Evolutionary conservation across 2,113 vertebrate genomes (phyloP).

Genomic region (Poicephalus gulielmi): DNA sequence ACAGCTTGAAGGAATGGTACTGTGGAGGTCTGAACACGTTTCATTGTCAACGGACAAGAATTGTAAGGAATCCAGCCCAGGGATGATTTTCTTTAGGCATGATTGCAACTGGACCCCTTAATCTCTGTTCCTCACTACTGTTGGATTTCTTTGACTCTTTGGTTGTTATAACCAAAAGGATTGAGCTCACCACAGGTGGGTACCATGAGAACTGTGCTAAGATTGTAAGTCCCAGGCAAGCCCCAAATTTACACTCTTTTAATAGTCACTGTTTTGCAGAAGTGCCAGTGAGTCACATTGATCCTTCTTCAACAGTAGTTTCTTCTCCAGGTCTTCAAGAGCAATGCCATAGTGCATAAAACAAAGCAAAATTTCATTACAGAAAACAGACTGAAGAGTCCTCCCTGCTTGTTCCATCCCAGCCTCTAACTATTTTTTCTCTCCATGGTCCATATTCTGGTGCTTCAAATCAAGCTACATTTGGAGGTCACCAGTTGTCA

Average conservation of each 20-base stretch:
- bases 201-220: not conserved
- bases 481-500: not conserved
- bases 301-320: not conserved
- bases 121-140: not conserved
- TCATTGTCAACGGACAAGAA: not conserved
- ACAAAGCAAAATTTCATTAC: not conserved
- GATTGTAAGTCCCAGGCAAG: not conserved
- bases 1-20: not conserved
- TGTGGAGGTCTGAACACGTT: not conserved
- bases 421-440: not conserved
- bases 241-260: not conserved
- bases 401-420: not conserved
- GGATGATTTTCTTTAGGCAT: not conserved
- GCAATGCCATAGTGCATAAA: not conserved
- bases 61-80: not conserved
- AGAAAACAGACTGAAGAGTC: not conserved
- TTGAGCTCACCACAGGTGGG: not conserved
- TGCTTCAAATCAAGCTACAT: not conserved
- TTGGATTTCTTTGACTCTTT: not conserved
- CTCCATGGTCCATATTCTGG: not conserved
- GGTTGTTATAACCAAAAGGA: not conserved
- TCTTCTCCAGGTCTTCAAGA: not conserved
- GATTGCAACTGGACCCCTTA: not conserved
- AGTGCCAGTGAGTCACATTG: not conserved
- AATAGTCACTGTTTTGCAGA: not conserved